Evolutionary conservation across 53 echinoderm and acorn worm genomes (phyloP).

Genomic region (Stichopus horrens): DNA sequence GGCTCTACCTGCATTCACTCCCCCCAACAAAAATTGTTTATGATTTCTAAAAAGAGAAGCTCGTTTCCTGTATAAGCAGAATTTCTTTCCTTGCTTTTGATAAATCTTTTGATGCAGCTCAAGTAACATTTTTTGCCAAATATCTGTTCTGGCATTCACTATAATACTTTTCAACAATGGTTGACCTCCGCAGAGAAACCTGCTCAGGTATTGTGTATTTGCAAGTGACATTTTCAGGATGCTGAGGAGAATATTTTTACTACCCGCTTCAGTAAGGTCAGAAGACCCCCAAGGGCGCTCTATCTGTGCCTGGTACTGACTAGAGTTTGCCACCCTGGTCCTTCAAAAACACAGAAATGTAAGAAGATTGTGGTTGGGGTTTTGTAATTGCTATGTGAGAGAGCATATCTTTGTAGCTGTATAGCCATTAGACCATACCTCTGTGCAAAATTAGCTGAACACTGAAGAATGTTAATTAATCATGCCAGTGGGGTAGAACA

Average conservation of each 20-base stretch:
- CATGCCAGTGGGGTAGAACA: too few relatives aligned
- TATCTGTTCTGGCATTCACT: not conserved
- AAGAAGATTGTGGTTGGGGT: too few relatives aligned
- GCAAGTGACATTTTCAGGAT: not conserved
- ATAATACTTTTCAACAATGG: not conserved
- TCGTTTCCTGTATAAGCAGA: not conserved
- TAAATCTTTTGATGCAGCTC: not conserved
- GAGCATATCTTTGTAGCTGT: too few relatives aligned
- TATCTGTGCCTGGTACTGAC: constrained; percentile 6
- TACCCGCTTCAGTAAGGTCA: not conserved
- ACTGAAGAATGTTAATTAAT: too few relatives aligned
- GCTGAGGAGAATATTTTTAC: not conserved
- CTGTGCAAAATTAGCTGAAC: too few relatives aligned
- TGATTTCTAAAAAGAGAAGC: not conserved
- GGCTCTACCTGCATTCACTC: too few relatives aligned
- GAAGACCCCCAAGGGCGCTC: not conserved
- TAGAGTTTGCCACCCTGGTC: not conserved
- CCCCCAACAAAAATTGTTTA: not conserved
- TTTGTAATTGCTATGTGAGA: too few relatives aligned
- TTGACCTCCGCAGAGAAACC: not conserved
- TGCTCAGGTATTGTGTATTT: not conserved
- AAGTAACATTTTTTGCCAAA: not conserved
- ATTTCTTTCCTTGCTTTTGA: not conserved
- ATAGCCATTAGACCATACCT: too few relatives aligned
- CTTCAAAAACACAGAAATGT: too few relatives aligned